Conservation (phyloP, 2,113 vertebrate genomes). For the Amphiprion ocellaris region DNA sequence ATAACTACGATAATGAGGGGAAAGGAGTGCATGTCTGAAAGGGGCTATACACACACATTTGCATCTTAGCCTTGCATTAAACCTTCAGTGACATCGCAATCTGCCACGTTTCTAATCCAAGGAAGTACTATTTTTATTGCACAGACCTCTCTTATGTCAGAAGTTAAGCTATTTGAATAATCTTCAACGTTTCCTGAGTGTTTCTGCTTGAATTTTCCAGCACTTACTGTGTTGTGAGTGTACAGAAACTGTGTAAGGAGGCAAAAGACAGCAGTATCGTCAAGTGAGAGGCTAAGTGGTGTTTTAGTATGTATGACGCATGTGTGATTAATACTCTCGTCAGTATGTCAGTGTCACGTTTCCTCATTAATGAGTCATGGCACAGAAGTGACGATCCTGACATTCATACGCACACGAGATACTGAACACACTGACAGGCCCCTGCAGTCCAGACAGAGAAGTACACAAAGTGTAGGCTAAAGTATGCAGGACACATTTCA, state of each 20-base stretch:
- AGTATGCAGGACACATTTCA: background rate
- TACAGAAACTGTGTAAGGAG: constrained; percentile 21
- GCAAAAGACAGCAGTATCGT: constrained; percentile 29
- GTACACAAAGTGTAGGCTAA: background rate
- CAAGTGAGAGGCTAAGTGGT: constrained; percentile 52
- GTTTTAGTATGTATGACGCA: constrained; percentile 62
- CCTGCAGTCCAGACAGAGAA: background rate
- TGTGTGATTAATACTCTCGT: constrained; percentile 63
- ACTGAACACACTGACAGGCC: constrained; percentile 6
- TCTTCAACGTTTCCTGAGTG: background rate
- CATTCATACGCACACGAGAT: constrained; percentile 4
- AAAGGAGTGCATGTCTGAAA: too few relatives aligned
- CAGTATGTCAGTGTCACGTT: constrained; percentile 48
- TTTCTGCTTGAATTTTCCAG: constrained; percentile 7
- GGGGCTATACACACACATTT: background rate
- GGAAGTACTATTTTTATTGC: constrained; percentile 7
- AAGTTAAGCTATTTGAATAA: constrained; percentile 15
- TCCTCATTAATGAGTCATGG: constrained; percentile 65
- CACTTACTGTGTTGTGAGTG: background rate
- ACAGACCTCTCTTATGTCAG: constrained; percentile 16
- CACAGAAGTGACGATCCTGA: constrained; percentile 46
- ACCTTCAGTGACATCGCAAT: background rate
- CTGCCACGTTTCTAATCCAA: background rate
- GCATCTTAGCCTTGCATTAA: background rate
- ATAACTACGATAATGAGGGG: too few relatives aligned